Evolutionary conservation across 2,113 vertebrate genomes (phyloP), one percentile per base, ranked within the genome.

Genomic region (Megaptera novaeangliae): DNA sequence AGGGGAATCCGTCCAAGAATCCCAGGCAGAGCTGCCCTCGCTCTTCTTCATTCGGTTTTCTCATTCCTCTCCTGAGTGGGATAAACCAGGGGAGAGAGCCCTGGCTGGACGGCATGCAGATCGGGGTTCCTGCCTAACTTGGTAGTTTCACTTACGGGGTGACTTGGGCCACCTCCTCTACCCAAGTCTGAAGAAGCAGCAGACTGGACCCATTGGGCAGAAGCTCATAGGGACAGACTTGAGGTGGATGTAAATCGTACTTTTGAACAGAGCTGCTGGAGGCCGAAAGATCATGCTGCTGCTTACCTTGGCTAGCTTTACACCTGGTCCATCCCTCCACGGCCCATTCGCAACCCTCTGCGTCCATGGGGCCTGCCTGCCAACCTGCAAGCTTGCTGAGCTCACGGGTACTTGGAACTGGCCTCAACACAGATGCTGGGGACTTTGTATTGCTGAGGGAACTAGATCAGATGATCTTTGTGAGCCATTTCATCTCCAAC

Each of bases 381-480:
- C 74, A 46, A 29, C 52, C 18, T 23, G 49, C n/a, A 61, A 20
- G 39, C 52, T 55, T 2, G 0, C 15, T 12, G 68, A 49, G 18
- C 29, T 63, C 85, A 27, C 6, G 12, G 57, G 80, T 81, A 25
- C 39, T 61, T 83, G 88, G 61, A 59, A 72, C 34, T 69, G 13
- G 39, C 81, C 41, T 74, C 63, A n/a, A 21, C 41, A 61, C 20
- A 17, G 63, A 78, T 4, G 27, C n/a, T 36, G 39, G 81, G 25
- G 12, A 41, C 29, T 64, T 20, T 41, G 46, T 29, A 2, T 49
- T 18, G 34, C 10, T 27, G 49, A 81, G 41, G 49, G 25, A 88
- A 44, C 59, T 64, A 75, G 83, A 88, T n/a, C 77, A 71, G 75
- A 52, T 80, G 72, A n/a, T 83, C 41, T 87, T 64, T 57, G 36